These are phyloP conservation scores for Corvus cornix DNA, from an alignment of 2,113 vertebrate genomes.

Conservation along the genomic window DNA sequence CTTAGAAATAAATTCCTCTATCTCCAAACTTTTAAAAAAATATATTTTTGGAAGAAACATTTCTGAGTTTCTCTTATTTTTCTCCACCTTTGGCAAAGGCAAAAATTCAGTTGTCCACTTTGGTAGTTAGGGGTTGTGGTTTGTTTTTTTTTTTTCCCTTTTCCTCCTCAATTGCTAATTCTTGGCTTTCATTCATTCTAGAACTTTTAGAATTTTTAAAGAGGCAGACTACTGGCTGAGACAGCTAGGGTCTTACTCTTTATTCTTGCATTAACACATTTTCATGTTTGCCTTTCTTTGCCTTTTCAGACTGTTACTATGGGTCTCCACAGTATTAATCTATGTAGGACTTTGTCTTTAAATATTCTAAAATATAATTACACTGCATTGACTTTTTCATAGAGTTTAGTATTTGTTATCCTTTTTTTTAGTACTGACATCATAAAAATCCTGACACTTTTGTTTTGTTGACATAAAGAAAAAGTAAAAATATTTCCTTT, in stretches of 20 bases:
- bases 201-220: neutral
- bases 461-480: neutral
- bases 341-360: neutral
- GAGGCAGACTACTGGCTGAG: neutral
- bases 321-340: neutral
- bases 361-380: neutral
- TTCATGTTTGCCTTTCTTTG: neutral
- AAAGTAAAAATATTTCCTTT: neutral
- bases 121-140: neutral
- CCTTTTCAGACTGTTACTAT: neutral
- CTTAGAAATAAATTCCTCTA: neutral
- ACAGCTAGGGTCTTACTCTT: neutral
- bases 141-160: neutral
- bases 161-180: neutral
- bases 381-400: neutral
- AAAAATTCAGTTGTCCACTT: neutral
- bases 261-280: neutral
- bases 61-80: neutral
- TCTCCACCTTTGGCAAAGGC: neutral
- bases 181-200: neutral
- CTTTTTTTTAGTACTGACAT: neutral
- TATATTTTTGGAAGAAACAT: neutral
- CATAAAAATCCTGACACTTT: neutral
- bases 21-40: neutral
- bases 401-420: neutral